A percentile compares a stretch with the other conserved stretches of the same genome.
These are phyloP conservation scores for Bombus terrestris DNA, from an alignment of 1,140 invertebrate species.

Conservation along the genomic window DNA sequence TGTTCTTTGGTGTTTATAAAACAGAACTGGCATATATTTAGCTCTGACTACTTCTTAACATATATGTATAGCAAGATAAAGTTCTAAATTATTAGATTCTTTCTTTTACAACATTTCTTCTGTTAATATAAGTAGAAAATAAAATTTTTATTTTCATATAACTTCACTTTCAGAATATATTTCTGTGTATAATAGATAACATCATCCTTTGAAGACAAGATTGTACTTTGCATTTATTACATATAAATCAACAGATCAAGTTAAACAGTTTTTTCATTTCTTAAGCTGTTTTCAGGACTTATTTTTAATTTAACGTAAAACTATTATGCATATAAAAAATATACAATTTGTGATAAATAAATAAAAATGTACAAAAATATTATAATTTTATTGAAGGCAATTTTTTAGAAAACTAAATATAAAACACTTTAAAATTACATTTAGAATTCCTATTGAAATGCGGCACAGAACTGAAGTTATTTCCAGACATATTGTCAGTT, in stretches of 20 bases:
- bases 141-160: background rate
- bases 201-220: slow-evolving; percentile 31
- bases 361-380: background rate
- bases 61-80: background rate
- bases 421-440: slow-evolving; percentile 15
- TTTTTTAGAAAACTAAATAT: background rate
- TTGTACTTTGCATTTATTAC: background rate
- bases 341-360: slow-evolving; percentile 8
- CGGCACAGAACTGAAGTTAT: slow-evolving; percentile 76
- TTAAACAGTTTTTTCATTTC: slow-evolving; percentile 2
- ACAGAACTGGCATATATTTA: slow-evolving; percentile 78
- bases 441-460: slow-evolving; percentile 59
- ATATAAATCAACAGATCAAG: background rate
- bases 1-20: slow-evolving; percentile 75
- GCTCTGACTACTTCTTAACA: slow-evolving; percentile 58
- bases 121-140: background rate
- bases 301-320: background rate
- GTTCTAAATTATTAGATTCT: slow-evolving; percentile 2
- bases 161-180: slow-evolving; percentile 5
- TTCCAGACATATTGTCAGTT: slow-evolving; percentile 72
- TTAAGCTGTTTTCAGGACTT: background rate
- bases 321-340: background rate
- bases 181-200: slow-evolving; percentile 35
- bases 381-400: background rate
- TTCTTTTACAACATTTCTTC: background rate